phyloP scores from a whole-genome alignment of 2,797 vertebrate genomes.

The Pseudochromis fuscus region DNA sequence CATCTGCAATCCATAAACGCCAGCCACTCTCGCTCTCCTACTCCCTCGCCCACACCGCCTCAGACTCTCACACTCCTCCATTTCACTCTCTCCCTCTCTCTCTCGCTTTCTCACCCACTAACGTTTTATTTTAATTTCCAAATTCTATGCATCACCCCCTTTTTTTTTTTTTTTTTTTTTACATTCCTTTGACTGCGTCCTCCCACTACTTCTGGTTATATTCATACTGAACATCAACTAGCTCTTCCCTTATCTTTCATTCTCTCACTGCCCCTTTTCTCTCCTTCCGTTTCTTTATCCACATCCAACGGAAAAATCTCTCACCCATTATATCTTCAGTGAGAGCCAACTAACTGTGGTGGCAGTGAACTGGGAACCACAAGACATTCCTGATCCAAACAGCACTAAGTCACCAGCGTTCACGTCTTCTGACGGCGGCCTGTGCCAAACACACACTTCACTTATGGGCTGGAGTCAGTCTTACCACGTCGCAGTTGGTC shows the following conservation, averaged over 20 bases:
- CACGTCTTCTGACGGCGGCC: constrained; percentile 71
- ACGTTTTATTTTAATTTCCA: constrained; percentile 76
- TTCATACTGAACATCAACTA: constrained; percentile 70
- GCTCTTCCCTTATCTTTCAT: constrained; percentile 79
- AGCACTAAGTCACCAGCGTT: constrained; percentile 80
- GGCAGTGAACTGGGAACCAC: constrained; percentile 85
- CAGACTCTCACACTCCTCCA: constrained; percentile 78
- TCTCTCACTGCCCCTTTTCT: constrained; percentile 59
- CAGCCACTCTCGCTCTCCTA: constrained; percentile 85
- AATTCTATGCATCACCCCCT: constrained; percentile 53
- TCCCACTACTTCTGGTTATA: constrained; percentile 70
- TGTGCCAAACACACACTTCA: constrained; percentile 79
- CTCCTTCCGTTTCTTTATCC: constrained; percentile 76
- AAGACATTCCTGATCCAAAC: constrained; percentile 83
- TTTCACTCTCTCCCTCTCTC: constrained; percentile 61
- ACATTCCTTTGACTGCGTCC: constrained; percentile 68
- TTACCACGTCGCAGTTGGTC: constrained; percentile 73
- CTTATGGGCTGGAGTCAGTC: constrained; percentile 70
- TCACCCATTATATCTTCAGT: constrained; percentile 85
- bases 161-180: constrained; percentile 17
- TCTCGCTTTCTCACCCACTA: constrained; percentile 61
- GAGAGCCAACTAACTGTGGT: constrained; percentile 85
- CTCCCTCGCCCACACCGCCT: constrained; percentile 82
- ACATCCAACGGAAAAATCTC: constrained; percentile 86
- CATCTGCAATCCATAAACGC: constrained; percentile 92